Conservation (phyloP, 2,888 invertebrate genomes). For the Cheilosia urbana region DNA sequence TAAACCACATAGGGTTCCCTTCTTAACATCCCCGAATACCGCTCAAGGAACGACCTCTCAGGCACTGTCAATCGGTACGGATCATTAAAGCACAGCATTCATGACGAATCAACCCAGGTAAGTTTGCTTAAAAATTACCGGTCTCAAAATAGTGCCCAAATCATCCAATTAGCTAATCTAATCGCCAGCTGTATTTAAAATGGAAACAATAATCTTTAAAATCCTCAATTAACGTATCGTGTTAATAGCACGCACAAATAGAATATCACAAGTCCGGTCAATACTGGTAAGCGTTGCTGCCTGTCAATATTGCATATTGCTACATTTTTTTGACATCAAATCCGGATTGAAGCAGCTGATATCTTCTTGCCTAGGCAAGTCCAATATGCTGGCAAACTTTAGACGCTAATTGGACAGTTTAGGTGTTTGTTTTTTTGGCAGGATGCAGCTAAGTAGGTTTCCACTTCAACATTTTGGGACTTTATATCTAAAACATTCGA, state of each 20-base stretch:
- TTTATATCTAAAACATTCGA: no score
- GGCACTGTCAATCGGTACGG: conserved; percentile 82
- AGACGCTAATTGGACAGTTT: not conserved
- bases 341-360: not conserved
- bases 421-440: not conserved
- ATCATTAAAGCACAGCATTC: conserved; percentile 81
- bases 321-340: not conserved
- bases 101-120: conserved; percentile 77
- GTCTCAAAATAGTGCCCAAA: not conserved
- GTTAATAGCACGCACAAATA: not conserved
- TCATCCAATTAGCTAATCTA: not conserved
- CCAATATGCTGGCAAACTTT: not conserved
- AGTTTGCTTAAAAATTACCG: conserved; percentile 37
- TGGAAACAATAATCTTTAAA: conserved; percentile 13
- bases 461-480: no score
- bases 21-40: conserved; percentile 85
- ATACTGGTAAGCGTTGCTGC: conserved; percentile 17
- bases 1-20: conserved; percentile 83
- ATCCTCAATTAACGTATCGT: conserved; percentile 25
- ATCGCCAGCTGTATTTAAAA: conserved; percentile 15
- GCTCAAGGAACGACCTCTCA: conserved; percentile 85
- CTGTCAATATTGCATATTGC: not conserved
- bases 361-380: not conserved
- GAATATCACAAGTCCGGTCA: not conserved
- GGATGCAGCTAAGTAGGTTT: no score